Evolutionary conservation across 2,888 invertebrate species (phyloP), one percentile per base, ranked within the genome.

Genomic region (Drosophila paramelanica): DNA sequence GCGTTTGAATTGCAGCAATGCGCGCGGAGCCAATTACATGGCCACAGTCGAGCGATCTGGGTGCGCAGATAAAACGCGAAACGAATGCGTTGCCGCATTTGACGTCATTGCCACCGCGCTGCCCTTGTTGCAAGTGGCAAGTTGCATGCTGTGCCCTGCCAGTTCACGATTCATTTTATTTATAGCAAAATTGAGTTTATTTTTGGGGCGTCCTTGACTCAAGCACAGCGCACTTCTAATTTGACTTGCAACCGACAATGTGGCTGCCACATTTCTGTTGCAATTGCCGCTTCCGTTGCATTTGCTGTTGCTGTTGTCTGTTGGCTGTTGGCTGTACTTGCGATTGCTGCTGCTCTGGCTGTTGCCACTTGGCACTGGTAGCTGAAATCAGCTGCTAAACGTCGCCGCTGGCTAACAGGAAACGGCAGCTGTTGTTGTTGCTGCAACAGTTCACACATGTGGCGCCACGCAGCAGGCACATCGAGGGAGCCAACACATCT

Each of bases 151-250:
- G 64, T 3, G 62, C 42, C 42, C 20, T 33, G 57, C 23, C 38
- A 27, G 53, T 33, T 57, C 46, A 82, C 86, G 77, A 82, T 64
- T 46, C 53, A 41, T 53, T 79, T 85, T 81, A 85, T 81, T 81
- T 81, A 82, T 81, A 81, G 81, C 46, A 59, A 38, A 62, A 77
- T 70, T 52, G 59, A 69, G 72, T 82, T 85, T 81, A 81, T 81
- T 82, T 86, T 77, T 82, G 86, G 77, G 56, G 58, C 75, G 79
- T 81, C 79, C 79, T 79, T 79, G 79, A 64, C 57, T 33, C 33
- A 64, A 51, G 23, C 17, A 39, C 73, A 56, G 31, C 43, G 14
- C 50, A 39, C 55, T 69, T 75, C 79, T 71, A 79, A 85, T 81
- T 85, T 77, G 62, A 55, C 50, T 49, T 60, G n/a, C 67, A 41